A percentile compares a stretch with the other conserved stretches of the same genome.
Conservation (phyloP, 2,888 invertebrate genomes). For the Pyrgus malvae region DNA sequence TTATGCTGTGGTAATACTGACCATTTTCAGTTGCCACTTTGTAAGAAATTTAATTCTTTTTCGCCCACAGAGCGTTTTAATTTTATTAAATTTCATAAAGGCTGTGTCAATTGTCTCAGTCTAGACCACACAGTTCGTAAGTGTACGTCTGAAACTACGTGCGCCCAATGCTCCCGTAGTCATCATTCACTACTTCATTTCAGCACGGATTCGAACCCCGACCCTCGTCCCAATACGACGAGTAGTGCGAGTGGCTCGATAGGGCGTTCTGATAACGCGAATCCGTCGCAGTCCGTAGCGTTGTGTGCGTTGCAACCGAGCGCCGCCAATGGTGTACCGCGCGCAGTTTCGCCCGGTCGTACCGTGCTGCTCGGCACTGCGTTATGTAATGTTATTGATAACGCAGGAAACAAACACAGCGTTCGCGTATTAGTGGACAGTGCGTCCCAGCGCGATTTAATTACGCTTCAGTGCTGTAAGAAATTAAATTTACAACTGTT, state of each 20-base stretch:
- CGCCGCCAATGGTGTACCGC: neutral
- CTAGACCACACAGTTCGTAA: slow-evolving; percentile 11
- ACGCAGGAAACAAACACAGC: neutral
- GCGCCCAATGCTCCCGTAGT: neutral
- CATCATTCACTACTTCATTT: slow-evolving; percentile 6
- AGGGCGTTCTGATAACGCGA: neutral
- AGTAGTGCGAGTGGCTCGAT: neutral
- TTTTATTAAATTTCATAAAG: slow-evolving; percentile 4
- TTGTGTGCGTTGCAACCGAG: neutral
- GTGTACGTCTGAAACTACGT: neutral
- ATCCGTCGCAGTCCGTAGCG: neutral
- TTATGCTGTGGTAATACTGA: slow-evolving; percentile 9
- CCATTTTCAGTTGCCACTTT: slow-evolving; percentile 5
- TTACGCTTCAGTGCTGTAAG: slow-evolving; percentile 14
- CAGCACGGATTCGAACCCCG: neutral
- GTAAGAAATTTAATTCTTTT: slow-evolving; percentile 7
- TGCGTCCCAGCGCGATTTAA: slow-evolving; percentile 18
- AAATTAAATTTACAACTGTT: slow-evolving; percentile 17
- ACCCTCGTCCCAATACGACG: neutral
- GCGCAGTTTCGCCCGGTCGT: neutral
- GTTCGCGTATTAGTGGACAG: slow-evolving; percentile 10
- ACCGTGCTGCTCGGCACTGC: slow-evolving; percentile 9
- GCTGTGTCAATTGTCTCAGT: slow-evolving; percentile 10
- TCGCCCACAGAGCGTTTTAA: slow-evolving; percentile 5
- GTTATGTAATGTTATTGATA: neutral